Evolutionary conservation across 2,797 vertebrate genomes (phyloP), one percentile per base, ranked within the genome.

Genomic region (Myotis daubentonii): DNA sequence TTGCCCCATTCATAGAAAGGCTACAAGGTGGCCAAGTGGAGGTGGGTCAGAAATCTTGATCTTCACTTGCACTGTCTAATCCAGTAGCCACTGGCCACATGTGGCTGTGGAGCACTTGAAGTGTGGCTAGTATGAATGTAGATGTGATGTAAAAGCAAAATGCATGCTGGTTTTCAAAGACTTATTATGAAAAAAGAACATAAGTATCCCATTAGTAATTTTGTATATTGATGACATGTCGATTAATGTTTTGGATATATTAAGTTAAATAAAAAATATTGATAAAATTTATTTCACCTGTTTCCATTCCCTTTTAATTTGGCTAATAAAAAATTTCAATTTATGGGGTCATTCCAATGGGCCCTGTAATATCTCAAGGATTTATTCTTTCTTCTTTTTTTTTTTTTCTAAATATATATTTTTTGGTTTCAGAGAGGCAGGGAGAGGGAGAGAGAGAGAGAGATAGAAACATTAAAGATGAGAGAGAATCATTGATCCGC

Each of bases 221-320:
- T 57, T 83, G 51, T 53, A 33, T 86, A 47, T 30, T 65, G 23
- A 87, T 83, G 19, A 51, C n/a, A 25, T 70, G 41, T 51, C 3
- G 7, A 47, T 66, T 49, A 75, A 91, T 83, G 20, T 82, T 90
- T 92, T 33, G 38, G n/a, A 38, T 93, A 81, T 62, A 76, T n/a
- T 75, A 51, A 87, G 36, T 90, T 93, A 36, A 93, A 85, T 75
- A 8, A 25, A 62, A 53, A 36, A 82, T 47, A 79, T 44, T 70
- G 33, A 33, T 86, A 57, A 78, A 53, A 62, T 65, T 78, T 23
- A 78, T 53, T 78, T 92, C 30, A 22, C 38, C 47, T 44, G 15
- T 76, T 88, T 94, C 22, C 44, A 49, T 94, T 70, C 0, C 72
- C 28, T 38, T 80, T 81, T 62, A 82, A 82, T 91, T 93, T 79